Evolutionary conservation across 1,140 invertebrate species (phyloP).

Genomic region (Probaryconus sp.): DNA sequence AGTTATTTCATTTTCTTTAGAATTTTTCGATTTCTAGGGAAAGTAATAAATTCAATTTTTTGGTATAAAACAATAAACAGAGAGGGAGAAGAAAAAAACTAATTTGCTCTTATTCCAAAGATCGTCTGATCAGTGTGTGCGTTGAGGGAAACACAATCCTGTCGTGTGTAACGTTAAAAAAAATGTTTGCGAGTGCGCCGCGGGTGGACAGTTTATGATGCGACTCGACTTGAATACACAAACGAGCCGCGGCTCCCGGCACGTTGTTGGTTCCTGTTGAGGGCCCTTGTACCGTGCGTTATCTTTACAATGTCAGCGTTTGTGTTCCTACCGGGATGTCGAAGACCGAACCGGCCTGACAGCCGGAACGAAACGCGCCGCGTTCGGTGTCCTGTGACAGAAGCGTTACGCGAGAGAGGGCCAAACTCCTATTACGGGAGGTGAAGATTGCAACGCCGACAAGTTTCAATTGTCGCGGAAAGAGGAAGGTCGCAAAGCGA

Average conservation of each 20-base stretch:
- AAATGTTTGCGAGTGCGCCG: slow-evolving; percentile 48
- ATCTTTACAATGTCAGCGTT: slow-evolving; percentile 59
- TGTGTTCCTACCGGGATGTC: slow-evolving; percentile 51
- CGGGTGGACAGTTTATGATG: slow-evolving; percentile 72
- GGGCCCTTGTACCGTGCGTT: slow-evolving; percentile 45
- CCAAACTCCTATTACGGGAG: slow-evolving; percentile 47
- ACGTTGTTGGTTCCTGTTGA: slow-evolving; percentile 31
- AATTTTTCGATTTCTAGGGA: too few relatives aligned
- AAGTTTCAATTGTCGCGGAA: slow-evolving; percentile 52
- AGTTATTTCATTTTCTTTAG: too few relatives aligned
- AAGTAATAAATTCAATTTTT: too few relatives aligned
- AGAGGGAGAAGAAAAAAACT: too few relatives aligned
- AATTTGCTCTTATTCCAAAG: too few relatives aligned
- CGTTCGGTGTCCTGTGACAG: slow-evolving; percentile 47
- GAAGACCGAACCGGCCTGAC: slow-evolving; percentile 46
- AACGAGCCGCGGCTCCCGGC: slow-evolving; percentile 58
- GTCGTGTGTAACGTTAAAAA: too few relatives aligned
- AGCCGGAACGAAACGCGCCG: slow-evolving; percentile 46
- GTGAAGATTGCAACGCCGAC: slow-evolving; percentile 51
- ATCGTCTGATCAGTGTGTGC: too few relatives aligned
- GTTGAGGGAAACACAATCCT: too few relatives aligned
- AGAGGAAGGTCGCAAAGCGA: slow-evolving; percentile 18
- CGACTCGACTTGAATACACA: slow-evolving; percentile 70
- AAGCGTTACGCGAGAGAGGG: slow-evolving; percentile 42
- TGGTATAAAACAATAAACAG: too few relatives aligned